A percentile compares a stretch with the other conserved stretches of the same genome.
These are phyloP conservation scores for Atlantisia rogersi DNA, from an alignment of 2,113 vertebrate genomes.

Conservation along the genomic window DNA sequence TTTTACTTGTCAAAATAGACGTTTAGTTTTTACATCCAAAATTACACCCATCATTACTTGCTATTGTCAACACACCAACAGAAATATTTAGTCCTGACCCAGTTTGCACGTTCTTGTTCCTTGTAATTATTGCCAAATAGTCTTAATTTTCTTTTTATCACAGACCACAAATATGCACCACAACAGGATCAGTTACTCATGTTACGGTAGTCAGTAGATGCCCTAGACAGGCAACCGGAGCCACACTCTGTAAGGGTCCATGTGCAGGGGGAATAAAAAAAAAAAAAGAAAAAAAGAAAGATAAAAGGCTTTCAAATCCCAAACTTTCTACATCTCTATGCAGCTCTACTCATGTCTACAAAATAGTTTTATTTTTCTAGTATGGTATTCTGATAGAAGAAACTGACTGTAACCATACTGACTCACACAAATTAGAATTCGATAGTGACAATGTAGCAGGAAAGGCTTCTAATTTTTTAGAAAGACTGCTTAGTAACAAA, in stretches of 20 bases:
- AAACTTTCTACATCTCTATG: background rate
- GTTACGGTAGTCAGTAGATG: background rate
- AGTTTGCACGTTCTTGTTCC: background rate
- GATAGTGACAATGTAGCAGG: background rate
- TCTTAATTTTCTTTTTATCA: slow-evolving; percentile 27
- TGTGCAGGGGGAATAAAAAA: background rate
- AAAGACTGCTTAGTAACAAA: background rate
- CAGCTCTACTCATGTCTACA: background rate
- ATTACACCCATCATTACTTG: background rate
- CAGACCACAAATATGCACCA: background rate
- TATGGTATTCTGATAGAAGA: background rate
- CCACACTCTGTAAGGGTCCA: background rate
- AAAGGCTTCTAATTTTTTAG: background rate
- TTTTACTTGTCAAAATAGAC: background rate
- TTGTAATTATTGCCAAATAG: background rate
- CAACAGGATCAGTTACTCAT: background rate
- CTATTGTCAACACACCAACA: background rate
- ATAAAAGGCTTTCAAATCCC: background rate
- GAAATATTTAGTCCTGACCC: slow-evolving; percentile 22
- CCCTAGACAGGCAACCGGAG: background rate
- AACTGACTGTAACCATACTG: background rate
- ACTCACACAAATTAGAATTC: background rate
- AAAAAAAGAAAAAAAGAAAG: background rate
- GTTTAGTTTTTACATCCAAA: background rate
- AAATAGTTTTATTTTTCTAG: background rate